phyloP scores from a whole-genome alignment of 2,113 vertebrate species.

The Charina bottae region DNA sequence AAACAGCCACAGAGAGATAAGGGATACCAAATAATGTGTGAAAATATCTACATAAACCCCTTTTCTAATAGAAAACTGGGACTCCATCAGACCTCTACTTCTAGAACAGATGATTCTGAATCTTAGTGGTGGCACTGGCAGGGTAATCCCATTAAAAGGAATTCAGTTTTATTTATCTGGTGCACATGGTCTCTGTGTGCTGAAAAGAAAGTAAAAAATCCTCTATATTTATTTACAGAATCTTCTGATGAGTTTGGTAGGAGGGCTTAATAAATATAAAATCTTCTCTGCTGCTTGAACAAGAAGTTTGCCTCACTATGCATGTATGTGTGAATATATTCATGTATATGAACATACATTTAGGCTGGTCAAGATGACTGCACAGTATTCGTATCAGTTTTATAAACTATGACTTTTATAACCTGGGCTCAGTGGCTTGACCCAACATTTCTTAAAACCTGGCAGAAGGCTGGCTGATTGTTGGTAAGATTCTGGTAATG shows the following conservation, averaged over 20 bases:
- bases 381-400: neutral
- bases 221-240: conserved; percentile 36
- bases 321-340: neutral
- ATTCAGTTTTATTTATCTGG: conserved; percentile 22
- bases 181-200: neutral
- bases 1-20: conserved; percentile 52
- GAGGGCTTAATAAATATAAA: neutral
- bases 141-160: conserved; percentile 42
- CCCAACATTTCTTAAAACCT: neutral
- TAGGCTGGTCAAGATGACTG: neutral
- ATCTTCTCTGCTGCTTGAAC: neutral
- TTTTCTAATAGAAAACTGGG: conserved; percentile 41
- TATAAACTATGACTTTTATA: neutral
- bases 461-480: neutral
- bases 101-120: conserved; percentile 7
- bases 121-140: conserved; percentile 8
- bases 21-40: conserved; percentile 21
- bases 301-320: neutral
- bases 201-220: conserved; percentile 27
- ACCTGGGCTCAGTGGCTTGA: neutral
- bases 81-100: conserved; percentile 18
- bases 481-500: neutral
- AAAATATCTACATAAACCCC: conserved; percentile 47
- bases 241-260: conserved; percentile 22
- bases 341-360: neutral